Percentiles rank a stretch among this genome's conserved stretches.
phyloP scores from a whole-genome alignment of 2,797 vertebrate species.

The Acipenser oxyrinchus region DNA sequence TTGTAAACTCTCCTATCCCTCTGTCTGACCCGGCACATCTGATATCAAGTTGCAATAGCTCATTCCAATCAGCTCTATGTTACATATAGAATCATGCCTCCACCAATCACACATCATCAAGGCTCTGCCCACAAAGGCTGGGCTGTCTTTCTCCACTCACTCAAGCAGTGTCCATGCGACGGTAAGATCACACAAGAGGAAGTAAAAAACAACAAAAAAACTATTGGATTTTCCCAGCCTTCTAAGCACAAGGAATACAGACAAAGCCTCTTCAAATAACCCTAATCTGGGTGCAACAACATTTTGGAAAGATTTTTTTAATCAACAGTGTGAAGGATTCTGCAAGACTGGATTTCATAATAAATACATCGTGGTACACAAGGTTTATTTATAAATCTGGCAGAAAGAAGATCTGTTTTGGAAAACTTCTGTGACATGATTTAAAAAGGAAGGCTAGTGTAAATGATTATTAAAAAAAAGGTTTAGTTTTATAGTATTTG shows the following conservation, averaged over 20 bases:
- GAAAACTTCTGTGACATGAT: too few relatives aligned
- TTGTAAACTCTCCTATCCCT: not conserved
- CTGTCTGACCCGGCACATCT: slow-evolving; percentile 30
- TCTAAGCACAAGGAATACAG: not conserved
- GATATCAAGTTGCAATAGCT: slow-evolving; percentile 29
- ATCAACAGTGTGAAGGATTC: too few relatives aligned
- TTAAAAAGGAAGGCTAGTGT: too few relatives aligned
- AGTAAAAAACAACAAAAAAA: not conserved
- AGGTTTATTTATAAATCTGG: too few relatives aligned
- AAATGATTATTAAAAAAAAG: too few relatives aligned
- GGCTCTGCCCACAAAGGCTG: slow-evolving; percentile 23
- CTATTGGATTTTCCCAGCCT: slow-evolving; percentile 2
- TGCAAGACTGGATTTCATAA: too few relatives aligned
- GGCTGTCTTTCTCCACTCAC: slow-evolving; percentile 1
- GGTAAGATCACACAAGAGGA: slow-evolving; percentile 15
- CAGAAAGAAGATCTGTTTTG: too few relatives aligned
- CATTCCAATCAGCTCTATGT: slow-evolving; percentile 31
- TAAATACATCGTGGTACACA: too few relatives aligned
- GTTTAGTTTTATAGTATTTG: too few relatives aligned
- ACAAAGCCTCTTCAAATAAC: too few relatives aligned
- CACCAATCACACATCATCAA: slow-evolving; percentile 21
- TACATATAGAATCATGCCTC: slow-evolving; percentile 31
- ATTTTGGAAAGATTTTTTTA: too few relatives aligned
- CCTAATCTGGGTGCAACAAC: too few relatives aligned
- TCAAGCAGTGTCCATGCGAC: slow-evolving; percentile 23